Conservation (phyloP, 2,113 vertebrate species). For the Zosterops lateralis region DNA sequence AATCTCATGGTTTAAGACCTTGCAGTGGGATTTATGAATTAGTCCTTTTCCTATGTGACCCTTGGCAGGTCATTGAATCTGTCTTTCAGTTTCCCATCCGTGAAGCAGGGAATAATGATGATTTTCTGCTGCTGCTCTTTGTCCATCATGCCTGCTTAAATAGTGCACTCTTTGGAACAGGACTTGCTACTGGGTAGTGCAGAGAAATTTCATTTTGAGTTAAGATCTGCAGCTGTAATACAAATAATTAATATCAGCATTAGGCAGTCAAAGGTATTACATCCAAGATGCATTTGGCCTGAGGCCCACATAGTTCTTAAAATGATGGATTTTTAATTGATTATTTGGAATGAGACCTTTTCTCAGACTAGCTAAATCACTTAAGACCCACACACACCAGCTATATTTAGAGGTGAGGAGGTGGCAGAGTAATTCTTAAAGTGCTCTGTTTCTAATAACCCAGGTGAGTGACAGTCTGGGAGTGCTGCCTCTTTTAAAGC, state of each 20-base stretch:
- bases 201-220: not conserved
- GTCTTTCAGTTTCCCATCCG: slow-evolving; percentile 22
- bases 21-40: slow-evolving; percentile 47
- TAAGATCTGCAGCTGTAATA: slow-evolving; percentile 31
- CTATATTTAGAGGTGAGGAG: slow-evolving; percentile 76
- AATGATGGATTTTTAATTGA: slow-evolving; percentile 67
- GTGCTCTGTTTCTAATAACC: slow-evolving; percentile 71
- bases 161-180: not conserved
- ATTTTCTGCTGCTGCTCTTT: slow-evolving; percentile 32
- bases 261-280: slow-evolving; percentile 46
- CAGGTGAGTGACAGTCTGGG: slow-evolving; percentile 70
- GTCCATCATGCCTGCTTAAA: slow-evolving; percentile 39
- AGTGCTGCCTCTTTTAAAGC: slow-evolving; percentile 69
- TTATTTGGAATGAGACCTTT: slow-evolving; percentile 62
- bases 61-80: slow-evolving; percentile 41
- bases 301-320: slow-evolving; percentile 43
- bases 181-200: not conserved
- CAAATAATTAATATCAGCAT: slow-evolving; percentile 45
- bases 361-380: slow-evolving; percentile 47
- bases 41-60: slow-evolving; percentile 30
- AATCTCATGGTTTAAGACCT: slow-evolving; percentile 34
- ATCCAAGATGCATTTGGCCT: slow-evolving; percentile 46
- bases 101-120: slow-evolving; percentile 40
- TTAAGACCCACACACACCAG: slow-evolving; percentile 52
- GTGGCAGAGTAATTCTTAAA: slow-evolving; percentile 72